These are phyloP conservation scores for Apamea sordens DNA, from an alignment of 2,888 invertebrate species.

Conservation along the genomic window DNA sequence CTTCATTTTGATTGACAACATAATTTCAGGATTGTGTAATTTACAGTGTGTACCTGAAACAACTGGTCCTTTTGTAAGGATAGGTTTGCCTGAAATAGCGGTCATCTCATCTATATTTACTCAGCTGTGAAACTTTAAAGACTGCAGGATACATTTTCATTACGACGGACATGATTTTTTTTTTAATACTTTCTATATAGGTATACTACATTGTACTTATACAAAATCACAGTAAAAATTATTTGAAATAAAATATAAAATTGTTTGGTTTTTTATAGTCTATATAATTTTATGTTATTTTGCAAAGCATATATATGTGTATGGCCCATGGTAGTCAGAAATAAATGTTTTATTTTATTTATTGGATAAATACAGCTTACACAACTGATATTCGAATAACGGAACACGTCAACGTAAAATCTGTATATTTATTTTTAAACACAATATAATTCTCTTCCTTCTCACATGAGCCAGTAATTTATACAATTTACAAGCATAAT, in stretches of 20 bases:
- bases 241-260: not conserved
- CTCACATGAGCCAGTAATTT: constrained; percentile 35
- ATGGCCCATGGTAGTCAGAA: not conserved
- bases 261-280: not conserved
- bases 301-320: too few species aligned
- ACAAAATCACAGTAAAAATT: not conserved
- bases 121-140: not conserved
- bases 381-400: not conserved
- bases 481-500: constrained; percentile 52
- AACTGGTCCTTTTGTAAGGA: not conserved
- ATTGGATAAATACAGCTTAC: not conserved
- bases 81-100: not conserved
- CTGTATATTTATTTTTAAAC: not conserved
- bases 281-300: too few species aligned
- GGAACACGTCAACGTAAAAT: not conserved
- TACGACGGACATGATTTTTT: not conserved
- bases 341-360: not conserved
- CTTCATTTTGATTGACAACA: not conserved
- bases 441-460: constrained; percentile 5
- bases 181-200: too few species aligned
- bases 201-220: not conserved
- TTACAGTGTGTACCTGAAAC: not conserved
- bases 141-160: not conserved
- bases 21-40: not conserved
- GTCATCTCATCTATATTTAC: not conserved